Evolutionary conservation across 2,113 vertebrate genomes (phyloP).

Genomic region (Coryphaenoides rupestris): DNA sequence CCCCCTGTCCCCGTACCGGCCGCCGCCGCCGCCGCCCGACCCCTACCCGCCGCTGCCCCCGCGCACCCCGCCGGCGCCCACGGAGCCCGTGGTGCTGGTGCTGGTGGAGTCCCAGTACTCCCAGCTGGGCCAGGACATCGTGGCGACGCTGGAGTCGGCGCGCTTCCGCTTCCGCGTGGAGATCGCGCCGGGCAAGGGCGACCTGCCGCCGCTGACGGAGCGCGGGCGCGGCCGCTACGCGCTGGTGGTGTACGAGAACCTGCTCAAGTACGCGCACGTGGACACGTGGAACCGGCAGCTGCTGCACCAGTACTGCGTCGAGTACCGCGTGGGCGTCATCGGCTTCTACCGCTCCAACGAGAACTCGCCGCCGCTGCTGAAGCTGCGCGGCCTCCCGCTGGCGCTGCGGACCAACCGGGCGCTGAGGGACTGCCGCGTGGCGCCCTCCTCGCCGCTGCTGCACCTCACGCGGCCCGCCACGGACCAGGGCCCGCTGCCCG

Average conservation of each 20-base stretch:
- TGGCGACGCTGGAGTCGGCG: conserved; percentile 91
- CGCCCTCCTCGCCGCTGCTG: conserved; percentile 85
- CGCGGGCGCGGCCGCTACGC: conserved; percentile 86
- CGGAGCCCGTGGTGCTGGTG: conserved; percentile 83
- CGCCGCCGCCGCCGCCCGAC: conserved; percentile 55
- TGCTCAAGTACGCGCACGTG: conserved; percentile 90
- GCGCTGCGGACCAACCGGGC: conserved; percentile 85
- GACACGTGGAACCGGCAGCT: conserved; percentile 93
- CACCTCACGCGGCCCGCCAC: conserved; percentile 83
- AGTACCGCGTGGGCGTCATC: conserved; percentile 93
- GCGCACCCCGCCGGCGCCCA: conserved; percentile 81
- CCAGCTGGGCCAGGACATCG: conserved; percentile 93
- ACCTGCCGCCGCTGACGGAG: conserved; percentile 90
- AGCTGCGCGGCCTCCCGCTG: conserved; percentile 84
- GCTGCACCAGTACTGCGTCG: conserved; percentile 93
- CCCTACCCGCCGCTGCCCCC: conserved; percentile 76
- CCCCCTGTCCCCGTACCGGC: conserved; percentile 78
- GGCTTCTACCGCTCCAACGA: conserved; percentile 95
- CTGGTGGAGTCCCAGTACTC: conserved; percentile 98
- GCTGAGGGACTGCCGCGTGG: conserved; percentile 85
- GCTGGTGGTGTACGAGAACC: conserved; percentile 91
- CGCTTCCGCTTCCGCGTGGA: conserved; percentile 90
- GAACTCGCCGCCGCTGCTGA: conserved; percentile 81
- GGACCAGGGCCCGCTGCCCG: conserved; percentile 84
- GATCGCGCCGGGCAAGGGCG: conserved; percentile 91